A percentile compares a stretch with the other conserved stretches of the same genome.
Conservation (phyloP, 2,113 vertebrate genomes). For the Calypte anna region DNA sequence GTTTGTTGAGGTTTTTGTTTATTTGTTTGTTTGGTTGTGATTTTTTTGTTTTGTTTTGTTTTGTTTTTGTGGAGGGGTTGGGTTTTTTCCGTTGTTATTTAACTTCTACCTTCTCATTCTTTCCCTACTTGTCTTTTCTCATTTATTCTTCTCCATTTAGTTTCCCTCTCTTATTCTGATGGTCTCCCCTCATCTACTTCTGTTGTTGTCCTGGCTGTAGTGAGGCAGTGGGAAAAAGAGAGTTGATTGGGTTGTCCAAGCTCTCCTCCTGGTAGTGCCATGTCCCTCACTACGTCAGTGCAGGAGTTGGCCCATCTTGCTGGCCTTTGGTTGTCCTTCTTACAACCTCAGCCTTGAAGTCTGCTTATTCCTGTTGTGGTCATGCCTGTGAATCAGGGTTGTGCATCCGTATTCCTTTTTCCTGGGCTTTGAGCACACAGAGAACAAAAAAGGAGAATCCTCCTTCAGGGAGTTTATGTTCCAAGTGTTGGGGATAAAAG, state of each 20-base stretch:
- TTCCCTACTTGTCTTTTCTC: background rate
- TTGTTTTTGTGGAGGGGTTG: no score
- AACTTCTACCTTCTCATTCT: background rate
- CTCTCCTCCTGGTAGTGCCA: background rate
- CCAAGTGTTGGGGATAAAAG: background rate
- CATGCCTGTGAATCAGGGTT: rapidly evolving
- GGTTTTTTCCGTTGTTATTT: background rate
- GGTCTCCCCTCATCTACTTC: background rate
- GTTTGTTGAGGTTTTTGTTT: no score
- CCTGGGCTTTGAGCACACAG: background rate
- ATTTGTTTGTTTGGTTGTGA: no score
- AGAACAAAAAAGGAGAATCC: constrained; percentile 11
- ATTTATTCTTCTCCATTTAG: background rate
- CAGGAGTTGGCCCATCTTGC: background rate
- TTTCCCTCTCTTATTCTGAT: background rate
- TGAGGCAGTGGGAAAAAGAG: background rate
- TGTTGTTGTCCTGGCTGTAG: background rate
- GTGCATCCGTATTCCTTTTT: background rate
- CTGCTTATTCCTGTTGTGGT: background rate
- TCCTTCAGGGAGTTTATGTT: background rate
- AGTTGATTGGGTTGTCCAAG: rapidly evolving
- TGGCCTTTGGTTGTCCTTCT: background rate
- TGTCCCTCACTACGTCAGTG: background rate
- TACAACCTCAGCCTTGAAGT: background rate
- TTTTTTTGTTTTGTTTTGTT: no score